Conservation (phyloP, 2,113 vertebrate species). For the Sclerurus mexicanus region DNA sequence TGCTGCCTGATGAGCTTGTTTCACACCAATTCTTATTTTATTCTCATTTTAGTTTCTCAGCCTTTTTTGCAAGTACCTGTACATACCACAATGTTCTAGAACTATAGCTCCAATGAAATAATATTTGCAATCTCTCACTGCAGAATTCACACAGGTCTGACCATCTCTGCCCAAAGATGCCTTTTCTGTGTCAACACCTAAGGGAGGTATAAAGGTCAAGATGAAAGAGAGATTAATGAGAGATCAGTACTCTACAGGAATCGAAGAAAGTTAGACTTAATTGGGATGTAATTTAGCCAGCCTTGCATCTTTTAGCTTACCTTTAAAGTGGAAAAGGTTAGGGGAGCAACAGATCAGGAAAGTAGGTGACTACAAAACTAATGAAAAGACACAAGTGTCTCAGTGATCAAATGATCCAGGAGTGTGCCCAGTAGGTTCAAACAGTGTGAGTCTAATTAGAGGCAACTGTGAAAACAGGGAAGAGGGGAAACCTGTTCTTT, state of each 20-base stretch:
- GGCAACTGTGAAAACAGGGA: not conserved
- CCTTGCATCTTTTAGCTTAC: not conserved
- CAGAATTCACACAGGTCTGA: not conserved
- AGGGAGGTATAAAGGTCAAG: not conserved
- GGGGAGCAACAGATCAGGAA: not conserved
- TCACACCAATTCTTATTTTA: not conserved
- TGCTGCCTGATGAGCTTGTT: not conserved
- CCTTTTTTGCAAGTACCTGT: not conserved
- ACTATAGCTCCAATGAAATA: not conserved
- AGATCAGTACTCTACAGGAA: not conserved
- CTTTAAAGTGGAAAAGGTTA: constrained; percentile 23
- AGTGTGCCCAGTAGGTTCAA: not conserved
- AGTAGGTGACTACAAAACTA: not conserved
- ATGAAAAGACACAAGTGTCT: not conserved
- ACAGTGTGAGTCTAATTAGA: not conserved
- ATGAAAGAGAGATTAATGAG: constrained; percentile 7
- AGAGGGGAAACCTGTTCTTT: not conserved
- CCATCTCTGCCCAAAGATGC: not conserved
- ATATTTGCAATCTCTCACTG: not conserved
- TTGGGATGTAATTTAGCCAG: not conserved
- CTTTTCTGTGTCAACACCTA: not conserved
- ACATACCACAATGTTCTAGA: not conserved
- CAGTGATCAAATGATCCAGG: not conserved
- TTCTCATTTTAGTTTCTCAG: not conserved
- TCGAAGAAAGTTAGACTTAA: not conserved